Evolutionary conservation across 23 tunicate genomes (phyloP), one percentile per base, ranked within the genome.

Genomic region (Trididemnum miniatum): DNA sequence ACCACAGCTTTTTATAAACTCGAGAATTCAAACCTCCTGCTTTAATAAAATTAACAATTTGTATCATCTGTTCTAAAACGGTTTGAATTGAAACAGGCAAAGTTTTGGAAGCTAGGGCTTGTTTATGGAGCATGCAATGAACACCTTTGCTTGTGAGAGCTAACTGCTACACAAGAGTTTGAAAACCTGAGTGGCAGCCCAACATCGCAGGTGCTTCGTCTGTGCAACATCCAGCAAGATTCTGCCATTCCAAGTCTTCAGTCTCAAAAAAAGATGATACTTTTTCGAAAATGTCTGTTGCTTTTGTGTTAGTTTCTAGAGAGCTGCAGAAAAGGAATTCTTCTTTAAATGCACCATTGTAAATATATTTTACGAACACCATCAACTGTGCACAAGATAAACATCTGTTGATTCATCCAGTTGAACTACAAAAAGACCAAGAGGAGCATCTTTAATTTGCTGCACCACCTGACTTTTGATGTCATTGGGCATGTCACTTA

Each of bases 51-150:
- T 85, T 85, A 3, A 86, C 90, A 35, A 85, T 78, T 78, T 85
- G 72, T 4, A 81, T 64, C 49, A 87, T 54, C 51, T 85, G 77
- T 60, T 87, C 81, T 36, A 81, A n/a, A 80, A 87, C 91, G 20
- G 49, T 81, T 72, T 81, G 73, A 66, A 80, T 29, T 83, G 80
- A 83, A 51, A 76, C 88, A 27, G 94, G 94, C 31, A 89, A 79
- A 25, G 88, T 89, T 83, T 89, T 83, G 74, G 89, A 77, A 51
- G 94, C 89, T 63, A 89, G 88, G 80, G 94, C 84, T 38, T 88
- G 80, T 59, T 78, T 83, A 79, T 84, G 85, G 35, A 89, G 64
- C 72, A 83, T 50, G 80, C 94, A 84, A 36, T 89, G 80, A 37
- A 84, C 79, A 52, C 84, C 80, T 50, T 83, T 89, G 74, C 71